Conservation (phyloP, 2,888 invertebrate species). For the Scrobipalpa costella region DNA sequence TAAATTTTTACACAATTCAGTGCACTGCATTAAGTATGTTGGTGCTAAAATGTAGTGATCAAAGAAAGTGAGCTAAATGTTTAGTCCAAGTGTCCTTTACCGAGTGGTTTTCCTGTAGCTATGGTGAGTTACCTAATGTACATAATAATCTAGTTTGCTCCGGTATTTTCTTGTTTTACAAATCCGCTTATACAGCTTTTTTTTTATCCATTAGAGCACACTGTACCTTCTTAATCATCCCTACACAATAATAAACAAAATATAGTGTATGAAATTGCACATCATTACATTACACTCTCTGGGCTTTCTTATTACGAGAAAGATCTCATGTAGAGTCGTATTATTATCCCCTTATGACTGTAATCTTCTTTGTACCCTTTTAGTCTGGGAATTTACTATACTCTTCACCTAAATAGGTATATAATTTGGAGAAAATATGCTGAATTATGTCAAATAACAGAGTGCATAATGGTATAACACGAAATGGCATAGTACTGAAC, state of each 20-base stretch:
- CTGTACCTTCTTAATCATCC: no score
- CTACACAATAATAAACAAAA: no score
- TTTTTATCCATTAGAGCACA: no score
- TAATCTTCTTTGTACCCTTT: constrained; percentile 7
- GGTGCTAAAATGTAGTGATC: constrained; percentile 31
- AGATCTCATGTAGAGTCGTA: constrained; percentile 6
- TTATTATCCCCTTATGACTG: constrained; percentile 16
- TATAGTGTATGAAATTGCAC: background rate
- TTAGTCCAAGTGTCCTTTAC: constrained; percentile 35
- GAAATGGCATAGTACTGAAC: background rate
- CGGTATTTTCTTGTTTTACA: constrained; percentile 9
- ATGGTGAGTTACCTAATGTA: constrained; percentile 35
- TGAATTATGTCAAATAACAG: background rate
- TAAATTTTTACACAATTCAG: constrained; percentile 24
- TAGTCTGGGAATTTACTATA: background rate
- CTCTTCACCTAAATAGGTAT: background rate
- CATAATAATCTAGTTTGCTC: constrained; percentile 4
- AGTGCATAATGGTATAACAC: background rate
- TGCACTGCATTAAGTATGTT: constrained; percentile 26
- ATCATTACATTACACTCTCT: background rate
- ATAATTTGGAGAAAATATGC: background rate
- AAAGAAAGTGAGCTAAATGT: constrained; percentile 14
- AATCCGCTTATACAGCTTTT: background rate
- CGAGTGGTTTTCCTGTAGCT: constrained; percentile 27
- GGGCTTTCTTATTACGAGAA: constrained; percentile 16